Base-by-base conservation (phyloP, 1,140 invertebrate genomes). In the Diachasmimorpha longicaudata region DNA sequence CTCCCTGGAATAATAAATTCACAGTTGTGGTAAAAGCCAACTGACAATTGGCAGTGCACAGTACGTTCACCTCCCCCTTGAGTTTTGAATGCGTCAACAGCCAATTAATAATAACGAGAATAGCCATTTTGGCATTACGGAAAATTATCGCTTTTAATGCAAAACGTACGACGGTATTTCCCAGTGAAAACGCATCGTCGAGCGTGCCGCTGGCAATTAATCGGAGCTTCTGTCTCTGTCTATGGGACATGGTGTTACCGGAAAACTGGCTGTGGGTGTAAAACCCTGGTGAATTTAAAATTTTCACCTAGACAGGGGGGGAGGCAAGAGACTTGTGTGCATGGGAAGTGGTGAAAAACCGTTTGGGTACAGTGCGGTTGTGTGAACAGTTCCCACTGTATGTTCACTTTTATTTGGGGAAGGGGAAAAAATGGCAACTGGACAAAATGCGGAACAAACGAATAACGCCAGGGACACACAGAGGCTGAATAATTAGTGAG, bases 21-120 rank as follows among this genome's bases (percentile, higher is more conserved):
- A 37, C n/a, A 16, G 36, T 6, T 10, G n/a, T 9, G 36, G 36
- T 68, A 68, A 37, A 68, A 68, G 25, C 25, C 36, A 37, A 68
- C 39, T 25, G 66, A 68, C 66, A 68, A 68, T 68, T 68, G 66
- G 31, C 36, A 37, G 36, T 37, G 31, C 16, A 37, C 66, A 37
- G 58, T 63, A 19, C 14, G 58, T 25, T 25, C 48, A 4, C 48
- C 48, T 19, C 23, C 58, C 58, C 58, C 23, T 10, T 63, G 31
- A 19, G 14, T 68, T 68, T 68, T 39, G 14, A 68, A 39, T 42
- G 31, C 44, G 36, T 77, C 76, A 79, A 80, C 77, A 77, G 74
- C 83, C 79, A 84, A 84, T 84, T 84, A 84, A 82, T 83, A 84
- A 83, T 84, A 84, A 84, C 82, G 79, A 81, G 81, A 79, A 81